Percentiles rank a stretch among this genome's conserved stretches.
phyloP scores from a whole-genome alignment of 92 coral and sea anemone species.

The Muricea muricata region DNA sequence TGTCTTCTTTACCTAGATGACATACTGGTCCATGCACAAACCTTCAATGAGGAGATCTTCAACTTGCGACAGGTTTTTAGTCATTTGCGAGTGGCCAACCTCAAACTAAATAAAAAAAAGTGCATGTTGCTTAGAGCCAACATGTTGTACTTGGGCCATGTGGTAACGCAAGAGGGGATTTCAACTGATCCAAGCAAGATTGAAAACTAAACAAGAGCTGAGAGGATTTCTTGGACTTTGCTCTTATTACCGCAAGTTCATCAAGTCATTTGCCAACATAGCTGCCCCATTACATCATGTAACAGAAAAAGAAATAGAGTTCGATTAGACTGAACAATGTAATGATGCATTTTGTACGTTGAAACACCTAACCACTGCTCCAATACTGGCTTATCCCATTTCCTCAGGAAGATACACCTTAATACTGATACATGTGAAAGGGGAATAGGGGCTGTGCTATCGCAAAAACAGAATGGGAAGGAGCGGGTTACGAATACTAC shows the following conservation, averaged over 20 bases:
- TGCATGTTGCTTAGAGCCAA: too few relatives aligned
- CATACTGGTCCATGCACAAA: conserved; percentile 23
- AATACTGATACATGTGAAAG: neutral
- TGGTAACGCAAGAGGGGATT: neutral
- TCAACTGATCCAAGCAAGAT: neutral
- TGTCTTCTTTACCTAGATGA: conserved; percentile 39
- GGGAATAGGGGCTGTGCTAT: neutral
- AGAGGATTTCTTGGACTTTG: too few relatives aligned
- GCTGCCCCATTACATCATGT: neutral
- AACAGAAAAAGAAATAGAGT: neutral
- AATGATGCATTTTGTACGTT: neutral
- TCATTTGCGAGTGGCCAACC: neutral
- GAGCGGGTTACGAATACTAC: neutral
- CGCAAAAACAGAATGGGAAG: neutral
- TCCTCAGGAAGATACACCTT: neutral
- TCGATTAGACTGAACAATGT: neutral
- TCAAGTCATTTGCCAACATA: neutral
- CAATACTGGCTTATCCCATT: neutral
- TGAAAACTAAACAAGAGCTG: neutral
- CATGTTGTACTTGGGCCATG: neutral
- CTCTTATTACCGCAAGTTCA: too few relatives aligned
- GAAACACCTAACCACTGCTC: neutral
- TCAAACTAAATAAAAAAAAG: neutral
- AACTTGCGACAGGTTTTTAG: too few relatives aligned
- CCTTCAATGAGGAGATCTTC: conserved; percentile 29